Base-by-base conservation (phyloP, 2,888 invertebrate genomes). In the Muschampia plurimacula region DNA sequence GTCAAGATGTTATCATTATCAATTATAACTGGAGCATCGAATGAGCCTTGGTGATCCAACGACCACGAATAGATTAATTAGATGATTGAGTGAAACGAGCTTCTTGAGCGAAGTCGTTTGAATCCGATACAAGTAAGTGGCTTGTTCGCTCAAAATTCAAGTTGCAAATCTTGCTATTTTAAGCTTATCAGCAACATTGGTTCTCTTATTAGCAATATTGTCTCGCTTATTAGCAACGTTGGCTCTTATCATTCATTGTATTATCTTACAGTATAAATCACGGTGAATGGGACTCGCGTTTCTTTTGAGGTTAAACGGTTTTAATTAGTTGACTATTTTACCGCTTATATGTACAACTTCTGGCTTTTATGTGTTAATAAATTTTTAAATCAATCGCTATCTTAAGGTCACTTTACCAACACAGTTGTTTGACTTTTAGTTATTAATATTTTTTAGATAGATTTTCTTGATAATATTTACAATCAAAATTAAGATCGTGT, bases 1-100 rank as follows among this genome's bases (percentile, higher is more conserved):
- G 46, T 63, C 69, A 63, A 69, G 62, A 69, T 49, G 49, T 55
- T 64, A 36, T 64, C 69, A 69, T 55, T 52, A 32, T 63, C 69
- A 62, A 68, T 60, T 68, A 32, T 12, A 60, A 62, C 13, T 49
- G 63, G n/a, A 63, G 63, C n/a, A n/a, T 32, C n/a, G 49, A 69
- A 64, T 41, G 52, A 63, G 55, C 63, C 63, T 55, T 63, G 59
- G 59, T 13, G 32, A 59, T 59, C 59, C 59, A 12, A 36, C n/a
- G 39, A 8, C 36, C 60, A 39, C 60, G 32, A 39, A 39, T 62
- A 9, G 28, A 57, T 28, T 3, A 28, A 41, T 41, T 41, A 41
- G 15, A 15, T 52, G 52, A 52, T 52, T 15, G 32, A 22, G 6
- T 59, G 59, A 59, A 59, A 32, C 59, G 12, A 32, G 59, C 32